Percentiles rank a stretch among this genome's conserved stretches.
These are phyloP conservation scores for Ochotona princeps DNA, from an alignment of 2,113 vertebrate genomes.

Conservation along the genomic window DNA sequence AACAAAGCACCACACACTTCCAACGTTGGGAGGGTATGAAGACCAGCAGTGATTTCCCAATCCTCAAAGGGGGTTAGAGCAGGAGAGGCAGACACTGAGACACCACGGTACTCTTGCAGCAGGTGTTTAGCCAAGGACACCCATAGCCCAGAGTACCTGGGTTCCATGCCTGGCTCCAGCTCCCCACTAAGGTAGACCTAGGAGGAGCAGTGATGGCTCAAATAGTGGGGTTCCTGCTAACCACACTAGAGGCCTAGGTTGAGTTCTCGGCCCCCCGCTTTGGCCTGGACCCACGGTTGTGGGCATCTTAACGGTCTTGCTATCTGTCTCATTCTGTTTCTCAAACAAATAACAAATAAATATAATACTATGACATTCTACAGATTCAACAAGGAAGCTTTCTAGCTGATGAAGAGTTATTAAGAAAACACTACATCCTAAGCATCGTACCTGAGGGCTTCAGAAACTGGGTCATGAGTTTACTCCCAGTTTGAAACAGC, in stretches of 20 bases:
- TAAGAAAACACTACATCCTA: neutral
- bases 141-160: too few relatives aligned
- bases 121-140: too few relatives aligned
- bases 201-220: too few relatives aligned
- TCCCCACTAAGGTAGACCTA: too few relatives aligned
- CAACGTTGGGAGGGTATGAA: neutral
- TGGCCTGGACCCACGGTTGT: too few relatives aligned
- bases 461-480: neutral
- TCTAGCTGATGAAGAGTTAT: neutral
- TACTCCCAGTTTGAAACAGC: neutral
- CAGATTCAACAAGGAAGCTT: neutral
- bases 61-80: neutral
- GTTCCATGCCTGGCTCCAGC: too few relatives aligned
- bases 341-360: too few relatives aligned
- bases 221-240: too few relatives aligned
- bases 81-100: neutral
- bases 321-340: too few relatives aligned
- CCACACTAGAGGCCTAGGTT: too few relatives aligned
- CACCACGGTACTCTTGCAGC: neutral
- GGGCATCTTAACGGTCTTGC: too few relatives aligned
- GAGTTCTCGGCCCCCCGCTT: too few relatives aligned
- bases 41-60: neutral
- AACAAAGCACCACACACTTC: conserved; percentile 47
- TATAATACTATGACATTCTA: neutral
- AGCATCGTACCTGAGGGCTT: neutral